Evolutionary conservation across 2,797 vertebrate species (phyloP), one percentile per base, ranked within the genome.

Genomic region (Lindbergichthys nudifrons): DNA sequence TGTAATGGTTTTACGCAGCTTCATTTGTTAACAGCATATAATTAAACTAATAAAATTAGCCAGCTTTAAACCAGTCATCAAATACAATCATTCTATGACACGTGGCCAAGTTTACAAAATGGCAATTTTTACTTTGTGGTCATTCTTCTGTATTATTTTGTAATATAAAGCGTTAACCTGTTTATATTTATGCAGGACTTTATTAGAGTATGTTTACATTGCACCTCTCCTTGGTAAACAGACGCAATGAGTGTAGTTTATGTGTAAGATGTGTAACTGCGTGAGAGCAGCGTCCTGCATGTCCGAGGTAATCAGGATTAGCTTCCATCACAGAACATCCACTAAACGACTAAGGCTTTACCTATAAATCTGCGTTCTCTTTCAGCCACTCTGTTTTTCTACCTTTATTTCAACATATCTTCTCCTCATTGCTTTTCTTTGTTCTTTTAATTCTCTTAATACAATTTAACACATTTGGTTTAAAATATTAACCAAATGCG

Each of bases 221-320:
- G 3, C 11, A 15, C 1, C 4, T 48, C 51, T 10, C 39, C 14
- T 39, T 10, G 12, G 16, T 42, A 45, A 19, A 64, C 21, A 23
- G 4, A 16, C 30, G 13, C 10, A 16, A 30, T 48, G 32, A 23
- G 12, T 45, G 8, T 26, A 23, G 52, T 42, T 30, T 14, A 41
- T 9, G 23, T 10, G 26, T 26, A 26, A 26, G 4, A 26, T 26
- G 30, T 0, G 43, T 26, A 46, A n/a, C 2, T 21, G 45, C 3
- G 36, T 59, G 47, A 57, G 51, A 54, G 21, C 59, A 45, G n/a
- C 71, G 43, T 70, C 26, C 77, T 64, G 52, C 12, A n/a, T 21
- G 71, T 86, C 90, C 70, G 36, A 81, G 74, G 18, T 88, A 72
- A 92, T 89, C 87, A 88, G 90, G 92, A 91, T 93, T 78, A 92